Conservation (phyloP, 2,888 invertebrate genomes). For the Aelia acuminata region DNA sequence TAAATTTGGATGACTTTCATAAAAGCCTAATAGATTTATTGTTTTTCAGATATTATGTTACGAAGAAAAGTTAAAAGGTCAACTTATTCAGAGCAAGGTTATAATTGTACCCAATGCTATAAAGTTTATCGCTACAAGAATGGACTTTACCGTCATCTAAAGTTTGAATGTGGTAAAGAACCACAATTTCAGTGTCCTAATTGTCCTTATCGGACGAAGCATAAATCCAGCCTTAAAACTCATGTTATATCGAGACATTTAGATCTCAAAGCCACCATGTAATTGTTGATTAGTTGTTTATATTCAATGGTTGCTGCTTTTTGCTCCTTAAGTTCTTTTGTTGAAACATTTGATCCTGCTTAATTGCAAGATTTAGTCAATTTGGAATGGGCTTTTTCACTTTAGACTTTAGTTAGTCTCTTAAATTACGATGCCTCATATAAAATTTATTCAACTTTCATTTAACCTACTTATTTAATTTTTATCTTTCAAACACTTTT, state of each 20-base stretch:
- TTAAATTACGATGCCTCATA: neutral
- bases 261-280: constrained; percentile 54
- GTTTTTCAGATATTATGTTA: constrained; percentile 50
- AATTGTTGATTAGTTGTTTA: neutral
- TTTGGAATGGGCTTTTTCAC: neutral
- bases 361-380: constrained; percentile 29
- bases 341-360: neutral
- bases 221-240: constrained; percentile 68
- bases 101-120: constrained; percentile 52
- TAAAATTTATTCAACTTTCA: neutral
- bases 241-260: constrained; percentile 63
- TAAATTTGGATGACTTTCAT: neutral
- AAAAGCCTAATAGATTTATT: constrained; percentile 34
- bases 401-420: neutral
- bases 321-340: constrained; percentile 21
- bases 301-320: neutral
- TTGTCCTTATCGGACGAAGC: constrained; percentile 69
- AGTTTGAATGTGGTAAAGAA: constrained; percentile 68
- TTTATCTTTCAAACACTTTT: neutral
- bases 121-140: constrained; percentile 59
- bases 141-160: constrained; percentile 63
- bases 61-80: constrained; percentile 56
- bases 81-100: constrained; percentile 55
- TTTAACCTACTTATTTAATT: neutral
- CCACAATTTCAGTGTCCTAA: constrained; percentile 69